Percentiles rank a stretch among this genome's conserved stretches.
Conservation (phyloP, 2,113 vertebrate genomes). For the Centrocercus urophasianus region DNA sequence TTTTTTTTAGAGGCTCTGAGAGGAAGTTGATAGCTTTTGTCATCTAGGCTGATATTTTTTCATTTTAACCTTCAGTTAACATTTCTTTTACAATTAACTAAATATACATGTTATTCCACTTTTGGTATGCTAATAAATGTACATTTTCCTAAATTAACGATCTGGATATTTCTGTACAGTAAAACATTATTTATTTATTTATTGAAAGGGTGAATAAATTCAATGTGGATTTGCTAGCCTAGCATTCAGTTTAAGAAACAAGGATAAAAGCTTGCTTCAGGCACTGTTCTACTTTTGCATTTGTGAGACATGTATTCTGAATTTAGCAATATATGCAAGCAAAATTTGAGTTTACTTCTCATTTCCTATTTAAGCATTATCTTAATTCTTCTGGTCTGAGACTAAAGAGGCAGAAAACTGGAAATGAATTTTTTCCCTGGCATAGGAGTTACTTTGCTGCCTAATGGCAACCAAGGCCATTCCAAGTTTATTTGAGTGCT, state of each 20-base stretch:
- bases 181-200: not conserved
- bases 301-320: not conserved
- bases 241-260: not conserved
- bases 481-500: not conserved
- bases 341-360: not conserved
- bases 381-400: not conserved
- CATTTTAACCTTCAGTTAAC: not conserved
- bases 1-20: not conserved
- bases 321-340: not conserved
- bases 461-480: slow-evolving; percentile 19
- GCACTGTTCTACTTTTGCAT: not conserved
- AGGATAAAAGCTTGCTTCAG: not conserved
- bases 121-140: not conserved
- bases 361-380: not conserved
- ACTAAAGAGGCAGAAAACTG: not conserved
- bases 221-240: not conserved
- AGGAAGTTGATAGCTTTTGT: not conserved
- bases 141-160: not conserved
- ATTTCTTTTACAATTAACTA: not conserved
- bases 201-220: not conserved
- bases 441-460: not conserved
- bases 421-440: not conserved
- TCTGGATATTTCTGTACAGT: not conserved
- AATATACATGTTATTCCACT: not conserved
- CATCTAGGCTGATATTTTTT: not conserved